These are phyloP conservation scores for Polyergus mexicanus DNA, from an alignment of 1,140 invertebrate species.

Conservation along the genomic window DNA sequence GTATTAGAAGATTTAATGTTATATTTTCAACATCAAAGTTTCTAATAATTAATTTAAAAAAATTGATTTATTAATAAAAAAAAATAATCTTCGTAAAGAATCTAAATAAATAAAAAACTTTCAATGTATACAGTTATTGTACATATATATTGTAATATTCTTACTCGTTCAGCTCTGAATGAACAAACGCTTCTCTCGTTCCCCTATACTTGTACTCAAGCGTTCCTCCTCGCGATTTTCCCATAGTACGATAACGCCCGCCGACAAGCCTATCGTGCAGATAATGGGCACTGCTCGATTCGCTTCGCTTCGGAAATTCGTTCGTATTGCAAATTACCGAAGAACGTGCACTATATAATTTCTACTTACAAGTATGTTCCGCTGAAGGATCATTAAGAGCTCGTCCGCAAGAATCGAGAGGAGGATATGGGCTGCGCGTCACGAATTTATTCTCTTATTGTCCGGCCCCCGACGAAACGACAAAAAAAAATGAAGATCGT, in stretches of 20 bases:
- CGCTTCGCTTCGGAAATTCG: constrained; percentile 69
- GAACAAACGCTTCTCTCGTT: not conserved
- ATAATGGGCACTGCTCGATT: constrained; percentile 70
- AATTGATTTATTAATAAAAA: not conserved
- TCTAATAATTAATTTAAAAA: not conserved
- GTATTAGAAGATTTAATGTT: not conserved
- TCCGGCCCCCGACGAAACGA: constrained; percentile 13
- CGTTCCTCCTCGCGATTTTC: constrained; percentile 52
- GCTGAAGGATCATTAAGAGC: constrained; percentile 52
- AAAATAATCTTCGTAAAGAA: not conserved
- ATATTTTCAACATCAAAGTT: not conserved
- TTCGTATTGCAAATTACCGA: constrained; percentile 50
- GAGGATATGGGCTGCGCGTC: constrained; percentile 39
- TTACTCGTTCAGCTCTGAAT: not conserved
- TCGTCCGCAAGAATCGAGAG: constrained; percentile 14
- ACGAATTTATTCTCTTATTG: constrained; percentile 54
- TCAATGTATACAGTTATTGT: not conserved
- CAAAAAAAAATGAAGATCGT: constrained; percentile 34
- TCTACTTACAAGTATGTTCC: constrained; percentile 38
- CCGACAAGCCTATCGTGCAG: constrained; percentile 69
- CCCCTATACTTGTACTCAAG: constrained; percentile 18
- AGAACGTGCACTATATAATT: constrained; percentile 45
- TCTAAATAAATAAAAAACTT: not conserved
- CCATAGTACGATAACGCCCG: constrained; percentile 61
- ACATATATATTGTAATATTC: constrained; percentile 10